These are phyloP conservation scores for Crocallis elinguaria DNA, from an alignment of 2,888 invertebrate genomes.

Conservation along the genomic window DNA sequence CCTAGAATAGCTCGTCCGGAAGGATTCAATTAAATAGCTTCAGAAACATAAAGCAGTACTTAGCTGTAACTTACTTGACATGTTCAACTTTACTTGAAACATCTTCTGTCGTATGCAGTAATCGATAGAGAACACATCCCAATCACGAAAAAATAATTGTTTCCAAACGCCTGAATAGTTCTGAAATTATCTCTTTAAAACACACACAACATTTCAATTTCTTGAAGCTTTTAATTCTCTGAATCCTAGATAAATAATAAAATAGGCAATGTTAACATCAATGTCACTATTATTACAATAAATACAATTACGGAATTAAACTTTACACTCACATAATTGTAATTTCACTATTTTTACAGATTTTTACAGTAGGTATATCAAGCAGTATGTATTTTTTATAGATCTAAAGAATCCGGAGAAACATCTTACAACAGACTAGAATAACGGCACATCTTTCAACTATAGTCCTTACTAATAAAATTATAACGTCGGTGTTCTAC, in stretches of 20 bases:
- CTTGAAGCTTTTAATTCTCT: conserved; percentile 20
- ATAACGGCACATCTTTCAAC: conserved; percentile 44
- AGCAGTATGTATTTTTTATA: neutral
- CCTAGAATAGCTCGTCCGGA: too few species aligned
- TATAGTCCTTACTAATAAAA: conserved; percentile 5
- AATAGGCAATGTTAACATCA: conserved; percentile 15
- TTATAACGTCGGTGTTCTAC: conserved; percentile 15
- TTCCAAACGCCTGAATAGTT: too few species aligned
- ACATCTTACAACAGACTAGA: conserved; percentile 47
- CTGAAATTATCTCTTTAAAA: conserved; percentile 38
- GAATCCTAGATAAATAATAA: conserved; percentile 18
- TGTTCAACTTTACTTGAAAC: too few species aligned
- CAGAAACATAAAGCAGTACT: too few species aligned
- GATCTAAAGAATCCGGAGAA: conserved; percentile 15
- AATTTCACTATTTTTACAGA: conserved; percentile 3
- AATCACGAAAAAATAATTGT: too few species aligned
- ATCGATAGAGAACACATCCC: too few species aligned
- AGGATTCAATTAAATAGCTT: too few species aligned
- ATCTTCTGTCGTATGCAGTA: too few species aligned
- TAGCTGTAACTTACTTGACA: too few species aligned
- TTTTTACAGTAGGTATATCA: too few species aligned
- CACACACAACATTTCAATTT: conserved; percentile 8
- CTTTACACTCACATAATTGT: conserved; percentile 13
- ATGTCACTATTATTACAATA: conserved; percentile 24
- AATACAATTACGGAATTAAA: conserved; percentile 18